Percentiles rank a stretch among this genome's conserved stretches.
Evolutionary conservation across 2,888 invertebrate genomes (phyloP).

Genomic region (Chrysotoxum bicinctum): DNA sequence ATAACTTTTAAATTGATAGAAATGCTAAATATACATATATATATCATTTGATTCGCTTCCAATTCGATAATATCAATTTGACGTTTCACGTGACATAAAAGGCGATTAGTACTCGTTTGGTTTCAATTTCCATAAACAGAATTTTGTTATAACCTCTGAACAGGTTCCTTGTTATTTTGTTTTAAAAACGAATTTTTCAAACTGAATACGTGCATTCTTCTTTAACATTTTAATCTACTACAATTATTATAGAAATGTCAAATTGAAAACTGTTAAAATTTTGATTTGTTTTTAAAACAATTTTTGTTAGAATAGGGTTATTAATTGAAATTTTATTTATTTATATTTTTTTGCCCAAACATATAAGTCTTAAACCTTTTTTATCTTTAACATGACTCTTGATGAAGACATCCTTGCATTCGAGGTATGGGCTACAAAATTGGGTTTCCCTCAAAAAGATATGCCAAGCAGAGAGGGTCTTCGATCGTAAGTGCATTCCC

Average conservation of each 20-base stretch:
- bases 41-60: too few species aligned
- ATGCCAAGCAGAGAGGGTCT: slow-evolving; percentile 79
- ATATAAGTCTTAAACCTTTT: not conserved
- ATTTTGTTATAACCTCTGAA: too few species aligned
- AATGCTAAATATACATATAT: too few species aligned
- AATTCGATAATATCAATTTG: too few species aligned
- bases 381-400: slow-evolving; percentile 57
- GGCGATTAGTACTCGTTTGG: too few species aligned
- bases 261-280: slow-evolving; percentile 8
- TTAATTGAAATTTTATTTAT: not conserved
- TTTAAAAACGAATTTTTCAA: too few species aligned
- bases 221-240: slow-evolving; percentile 18
- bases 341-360: not conserved
- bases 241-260: slow-evolving; percentile 22
- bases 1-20: too few species aligned
- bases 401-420: slow-evolving; percentile 76
- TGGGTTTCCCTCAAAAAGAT: slow-evolving; percentile 77
- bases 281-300: slow-evolving; percentile 1
- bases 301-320: not conserved
- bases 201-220: not conserved
- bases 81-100: too few species aligned
- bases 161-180: too few species aligned
- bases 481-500: slow-evolving; percentile 76
- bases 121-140: too few species aligned
- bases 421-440: slow-evolving; percentile 77